Evolutionary conservation across 2,888 invertebrate genomes (phyloP).

Genomic region (Amaurobius ferox): DNA sequence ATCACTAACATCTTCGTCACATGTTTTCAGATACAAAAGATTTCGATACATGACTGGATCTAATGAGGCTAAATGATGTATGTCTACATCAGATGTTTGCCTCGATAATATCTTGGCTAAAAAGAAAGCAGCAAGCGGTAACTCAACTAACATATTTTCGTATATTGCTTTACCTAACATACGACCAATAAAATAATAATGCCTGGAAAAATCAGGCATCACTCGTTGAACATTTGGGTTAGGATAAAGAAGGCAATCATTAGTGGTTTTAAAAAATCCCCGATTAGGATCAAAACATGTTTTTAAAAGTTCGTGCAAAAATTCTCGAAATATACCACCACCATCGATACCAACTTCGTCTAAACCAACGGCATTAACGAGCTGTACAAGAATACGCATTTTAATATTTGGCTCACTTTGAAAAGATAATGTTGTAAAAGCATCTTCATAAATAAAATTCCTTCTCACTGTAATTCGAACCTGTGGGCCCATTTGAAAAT

Average conservation of each 20-base stretch:
- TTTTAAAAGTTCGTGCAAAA: constrained; percentile 93
- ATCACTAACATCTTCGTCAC: constrained; percentile 90
- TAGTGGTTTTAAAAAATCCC: constrained; percentile 92
- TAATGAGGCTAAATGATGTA: constrained; percentile 94
- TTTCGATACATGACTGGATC: constrained; percentile 95
- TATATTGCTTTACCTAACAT: constrained; percentile 96
- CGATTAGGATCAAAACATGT: constrained; percentile 97
- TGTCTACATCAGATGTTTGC: constrained; percentile 84
- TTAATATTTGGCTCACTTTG: constrained; percentile 93
- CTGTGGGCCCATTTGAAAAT: constrained; percentile 85
- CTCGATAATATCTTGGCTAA: constrained; percentile 88
- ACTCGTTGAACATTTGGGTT: constrained; percentile 93
- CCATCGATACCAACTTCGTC: constrained; percentile 98
- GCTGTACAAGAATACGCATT: constrained; percentile 89
- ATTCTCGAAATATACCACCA: constrained; percentile 97
- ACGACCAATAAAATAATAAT: constrained; percentile 95
- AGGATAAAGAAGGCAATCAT: constrained; percentile 95
- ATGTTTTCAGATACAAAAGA: constrained; percentile 90
- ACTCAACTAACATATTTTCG: constrained; percentile 94
- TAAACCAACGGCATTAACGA: constrained; percentile 92
- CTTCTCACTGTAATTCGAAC: constrained; percentile 88
- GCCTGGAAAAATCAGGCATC: constrained; percentile 90
- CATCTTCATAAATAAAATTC: constrained; percentile 98
- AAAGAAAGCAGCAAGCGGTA: constrained; percentile 97
- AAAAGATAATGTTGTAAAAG: constrained; percentile 93